Percentiles rank a stretch among this genome's conserved stretches.
These are phyloP conservation scores for Chelmon rostratus DNA, from an alignment of 2,797 vertebrate genomes.

Conservation along the genomic window DNA sequence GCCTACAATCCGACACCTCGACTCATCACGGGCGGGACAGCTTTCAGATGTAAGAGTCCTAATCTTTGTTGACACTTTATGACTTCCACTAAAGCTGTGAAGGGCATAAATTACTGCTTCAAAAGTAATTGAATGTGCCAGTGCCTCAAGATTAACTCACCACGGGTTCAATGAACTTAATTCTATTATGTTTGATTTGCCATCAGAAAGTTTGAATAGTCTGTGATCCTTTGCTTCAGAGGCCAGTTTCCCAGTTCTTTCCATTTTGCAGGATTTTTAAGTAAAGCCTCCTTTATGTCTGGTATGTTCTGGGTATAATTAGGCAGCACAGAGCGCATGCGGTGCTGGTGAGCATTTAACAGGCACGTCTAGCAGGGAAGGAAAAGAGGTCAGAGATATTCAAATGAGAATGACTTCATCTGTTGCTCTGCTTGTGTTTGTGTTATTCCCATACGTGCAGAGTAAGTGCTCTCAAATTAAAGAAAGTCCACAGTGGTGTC, in stretches of 20 bases:
- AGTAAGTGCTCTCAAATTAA: neutral
- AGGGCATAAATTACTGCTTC: conserved; percentile 14
- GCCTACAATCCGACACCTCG: neutral
- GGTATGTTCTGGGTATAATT: neutral
- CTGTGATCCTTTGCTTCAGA: neutral
- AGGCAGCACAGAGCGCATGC: neutral
- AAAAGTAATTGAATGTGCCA: conserved; percentile 17
- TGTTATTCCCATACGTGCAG: conserved; percentile 1
- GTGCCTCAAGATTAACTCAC: conserved; percentile 4
- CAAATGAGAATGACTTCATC: conserved; percentile 26
- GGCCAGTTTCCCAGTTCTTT: neutral
- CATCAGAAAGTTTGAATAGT: conserved; percentile 3
- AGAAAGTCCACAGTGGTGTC: neutral
- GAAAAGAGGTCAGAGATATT: conserved; percentile 55
- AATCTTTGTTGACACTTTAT: conserved; percentile 23
- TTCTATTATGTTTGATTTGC: conserved; percentile 4
- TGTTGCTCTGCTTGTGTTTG: conserved; percentile 24
- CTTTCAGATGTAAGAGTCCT: neutral
- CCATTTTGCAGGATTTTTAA: neutral
- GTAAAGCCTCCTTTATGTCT: neutral
- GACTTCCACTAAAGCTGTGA: conserved; percentile 16
- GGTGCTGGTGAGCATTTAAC: conserved; percentile 4
- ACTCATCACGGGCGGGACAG: neutral
- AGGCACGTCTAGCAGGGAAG: neutral
- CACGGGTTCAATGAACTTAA: conserved; percentile 6